These are phyloP conservation scores for Sminthurinus aureus DNA, from an alignment of 2,888 invertebrate species.

Conservation along the genomic window DNA sequence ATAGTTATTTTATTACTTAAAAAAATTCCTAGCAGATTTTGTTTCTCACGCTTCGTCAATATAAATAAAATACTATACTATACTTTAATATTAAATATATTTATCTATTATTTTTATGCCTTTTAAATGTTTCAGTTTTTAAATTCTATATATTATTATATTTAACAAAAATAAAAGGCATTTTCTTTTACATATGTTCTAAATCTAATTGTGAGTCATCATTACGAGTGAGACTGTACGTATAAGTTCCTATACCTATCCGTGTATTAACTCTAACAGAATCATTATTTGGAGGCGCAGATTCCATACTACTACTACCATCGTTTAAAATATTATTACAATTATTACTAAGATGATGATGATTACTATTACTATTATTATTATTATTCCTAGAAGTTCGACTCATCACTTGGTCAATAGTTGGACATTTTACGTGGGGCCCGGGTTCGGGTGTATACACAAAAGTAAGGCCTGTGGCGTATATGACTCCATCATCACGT, in stretches of 20 bases:
- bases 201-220: slow-evolving; percentile 12
- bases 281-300: slow-evolving; percentile 19
- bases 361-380: slow-evolving; percentile 12
- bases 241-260: slow-evolving; percentile 31
- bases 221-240: slow-evolving; percentile 26
- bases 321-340: slow-evolving; percentile 25
- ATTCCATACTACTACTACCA: no score
- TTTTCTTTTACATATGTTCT: not conserved
- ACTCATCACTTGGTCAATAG: slow-evolving; percentile 54
- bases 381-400: slow-evolving; percentile 34
- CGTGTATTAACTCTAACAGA: slow-evolving; percentile 33
- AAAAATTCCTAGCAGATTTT: no score
- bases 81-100: no score
- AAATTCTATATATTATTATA: no score
- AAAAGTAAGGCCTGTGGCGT: slow-evolving; percentile 68
- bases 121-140: no score
- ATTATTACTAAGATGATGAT: slow-evolving; percentile 21
- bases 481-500: slow-evolving; percentile 68
- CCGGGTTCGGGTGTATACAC: slow-evolving; percentile 68
- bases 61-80: no score
- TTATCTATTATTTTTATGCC: no score
- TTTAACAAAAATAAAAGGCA: not conserved
- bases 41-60: no score
- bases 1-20: no score
- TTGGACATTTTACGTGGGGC: slow-evolving; percentile 61